These are phyloP conservation scores for Papilio demoleus DNA, from an alignment of 2,888 invertebrate species.

Conservation along the genomic window DNA sequence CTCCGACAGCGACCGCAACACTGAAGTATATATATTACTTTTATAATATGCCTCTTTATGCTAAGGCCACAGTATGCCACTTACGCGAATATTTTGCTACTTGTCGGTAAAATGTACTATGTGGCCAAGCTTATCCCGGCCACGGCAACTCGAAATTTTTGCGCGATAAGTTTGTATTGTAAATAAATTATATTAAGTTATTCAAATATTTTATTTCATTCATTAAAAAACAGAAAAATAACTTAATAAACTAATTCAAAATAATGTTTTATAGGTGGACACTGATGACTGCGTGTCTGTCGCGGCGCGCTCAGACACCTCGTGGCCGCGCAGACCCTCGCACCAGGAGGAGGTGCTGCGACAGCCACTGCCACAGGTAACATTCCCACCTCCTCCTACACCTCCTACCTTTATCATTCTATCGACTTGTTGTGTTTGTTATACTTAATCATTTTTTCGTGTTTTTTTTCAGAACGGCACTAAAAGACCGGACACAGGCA, in stretches of 20 bases:
- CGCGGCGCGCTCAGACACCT: conserved; percentile 89
- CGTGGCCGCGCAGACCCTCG: conserved; percentile 83
- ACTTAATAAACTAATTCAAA: no score
- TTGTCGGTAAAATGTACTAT: no score
- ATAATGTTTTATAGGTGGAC: conserved; percentile 74
- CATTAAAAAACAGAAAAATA: no score
- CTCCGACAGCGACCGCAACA: conserved; percentile 95
- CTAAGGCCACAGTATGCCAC: no score
- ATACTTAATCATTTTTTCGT: no score
- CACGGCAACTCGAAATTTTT: no score
- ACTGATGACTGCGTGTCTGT: conserved; percentile 87
- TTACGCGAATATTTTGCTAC: no score
- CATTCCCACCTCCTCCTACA: neutral
- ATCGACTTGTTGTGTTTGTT: neutral
- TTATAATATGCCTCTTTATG: no score
- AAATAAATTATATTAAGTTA: no score
- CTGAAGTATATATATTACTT: conserved; percentile 84
- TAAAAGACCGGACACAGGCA: conserved; percentile 64
- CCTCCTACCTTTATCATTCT: neutral
- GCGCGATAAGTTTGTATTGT: no score
- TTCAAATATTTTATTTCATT: no score
- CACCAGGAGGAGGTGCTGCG: conserved; percentile 63
- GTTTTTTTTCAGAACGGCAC: conserved; percentile 59
- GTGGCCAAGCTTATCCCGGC: no score
- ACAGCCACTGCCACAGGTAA: conserved; percentile 53